phyloP scores from a whole-genome alignment of 2,888 invertebrate species.

The Syrphus vitripennis region DNA sequence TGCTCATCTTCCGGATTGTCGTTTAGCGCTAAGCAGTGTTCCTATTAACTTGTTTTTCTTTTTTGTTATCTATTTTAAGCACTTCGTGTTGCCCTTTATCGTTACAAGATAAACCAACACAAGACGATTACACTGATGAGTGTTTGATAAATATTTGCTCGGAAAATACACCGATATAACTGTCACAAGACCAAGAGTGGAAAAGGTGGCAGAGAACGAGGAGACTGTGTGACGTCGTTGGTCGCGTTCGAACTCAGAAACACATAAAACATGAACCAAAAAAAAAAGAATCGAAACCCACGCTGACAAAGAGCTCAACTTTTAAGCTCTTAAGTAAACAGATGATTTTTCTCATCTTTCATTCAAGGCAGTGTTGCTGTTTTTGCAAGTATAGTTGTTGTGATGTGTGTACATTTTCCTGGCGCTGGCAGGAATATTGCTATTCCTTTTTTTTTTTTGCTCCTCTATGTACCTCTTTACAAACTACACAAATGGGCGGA shows the following conservation, averaged over 20 bases:
- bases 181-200: constrained; percentile 13
- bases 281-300: constrained; percentile 25
- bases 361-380: neutral
- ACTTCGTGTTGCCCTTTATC: constrained; percentile 60
- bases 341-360: constrained; percentile 68
- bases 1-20: neutral
- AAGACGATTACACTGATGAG: constrained; percentile 70
- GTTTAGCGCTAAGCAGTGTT: constrained; percentile 1
- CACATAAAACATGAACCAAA: neutral
- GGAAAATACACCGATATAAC: constrained; percentile 66
- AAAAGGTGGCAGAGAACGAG: neutral
- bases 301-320: constrained; percentile 71
- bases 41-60: neutral
- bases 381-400: neutral
- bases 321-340: constrained; percentile 71
- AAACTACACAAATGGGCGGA: constrained; percentile 29
- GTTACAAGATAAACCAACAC: constrained; percentile 69
- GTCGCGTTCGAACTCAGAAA: too few relatives aligned
- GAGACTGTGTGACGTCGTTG: neutral
- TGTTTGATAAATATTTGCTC: constrained; percentile 70
- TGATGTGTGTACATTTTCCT: neutral
- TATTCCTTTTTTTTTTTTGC: neutral
- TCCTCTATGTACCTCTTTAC: neutral
- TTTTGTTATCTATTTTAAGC: constrained; percentile 43
- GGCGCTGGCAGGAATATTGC: neutral